Conservation (phyloP, 2,113 vertebrate species). For the Phainopepla nitens region DNA sequence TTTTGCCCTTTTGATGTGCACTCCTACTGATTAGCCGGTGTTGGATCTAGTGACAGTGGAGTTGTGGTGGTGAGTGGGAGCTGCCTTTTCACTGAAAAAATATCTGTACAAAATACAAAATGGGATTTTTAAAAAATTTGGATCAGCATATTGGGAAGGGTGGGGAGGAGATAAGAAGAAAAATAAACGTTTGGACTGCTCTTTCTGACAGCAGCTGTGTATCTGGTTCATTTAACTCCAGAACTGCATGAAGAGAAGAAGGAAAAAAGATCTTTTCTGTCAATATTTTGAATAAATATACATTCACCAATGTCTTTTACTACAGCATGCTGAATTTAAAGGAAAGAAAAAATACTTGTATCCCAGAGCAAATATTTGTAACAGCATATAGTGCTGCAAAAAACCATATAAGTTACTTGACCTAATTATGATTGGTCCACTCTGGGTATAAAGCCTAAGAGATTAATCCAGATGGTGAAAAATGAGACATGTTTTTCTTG, state of each 20-base stretch:
- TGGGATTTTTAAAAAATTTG: neutral
- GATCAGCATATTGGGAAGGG: neutral
- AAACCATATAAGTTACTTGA: neutral
- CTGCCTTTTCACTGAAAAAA: neutral
- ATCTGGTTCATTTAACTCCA: neutral
- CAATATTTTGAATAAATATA: neutral
- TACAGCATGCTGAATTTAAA: neutral
- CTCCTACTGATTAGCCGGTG: neutral
- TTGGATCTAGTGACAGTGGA: neutral
- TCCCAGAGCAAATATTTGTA: neutral
- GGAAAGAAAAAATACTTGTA: neutral
- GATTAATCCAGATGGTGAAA: neutral
- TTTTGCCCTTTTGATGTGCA: neutral
- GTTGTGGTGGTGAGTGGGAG: neutral
- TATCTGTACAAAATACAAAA: neutral
- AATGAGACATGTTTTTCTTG: neutral
- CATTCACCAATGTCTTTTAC: neutral
- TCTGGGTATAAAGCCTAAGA: neutral
- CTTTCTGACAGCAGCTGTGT: neutral
- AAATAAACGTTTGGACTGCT: neutral
- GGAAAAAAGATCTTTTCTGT: fast-evolving
- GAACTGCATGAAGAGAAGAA: neutral
- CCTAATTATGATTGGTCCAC: neutral
- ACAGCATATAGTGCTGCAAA: neutral
- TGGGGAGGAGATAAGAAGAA: neutral